Evolutionary conservation across 2,797 vertebrate species (phyloP).

Genomic region (Gymnothorax reevesii): DNA sequence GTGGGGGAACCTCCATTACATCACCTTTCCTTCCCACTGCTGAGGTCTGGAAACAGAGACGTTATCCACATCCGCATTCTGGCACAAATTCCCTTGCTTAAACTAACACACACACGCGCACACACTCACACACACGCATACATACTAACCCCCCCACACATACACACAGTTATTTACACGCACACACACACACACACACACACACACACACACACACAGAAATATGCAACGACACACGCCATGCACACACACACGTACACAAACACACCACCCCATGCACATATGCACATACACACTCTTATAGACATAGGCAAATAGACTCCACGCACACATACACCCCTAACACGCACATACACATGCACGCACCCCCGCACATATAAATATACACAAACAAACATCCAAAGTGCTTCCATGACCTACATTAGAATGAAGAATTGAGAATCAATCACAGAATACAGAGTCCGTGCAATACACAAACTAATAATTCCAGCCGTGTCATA

Average conservation of each 20-base stretch:
- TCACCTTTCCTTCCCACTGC: constrained; percentile 29
- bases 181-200: background rate
- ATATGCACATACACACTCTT: too few relatives aligned
- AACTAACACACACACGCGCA: background rate
- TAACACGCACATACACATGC: too few relatives aligned
- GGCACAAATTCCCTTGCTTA: background rate
- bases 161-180: background rate
- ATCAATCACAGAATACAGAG: background rate
- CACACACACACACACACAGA: background rate
- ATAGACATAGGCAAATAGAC: too few relatives aligned
- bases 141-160: background rate
- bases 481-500: background rate
- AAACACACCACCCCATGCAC: background rate
- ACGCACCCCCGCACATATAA: too few relatives aligned
- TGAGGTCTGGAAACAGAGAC: constrained; percentile 22
- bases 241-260: background rate
- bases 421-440: background rate
- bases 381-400: too few relatives aligned
- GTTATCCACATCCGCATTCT: constrained; percentile 15
- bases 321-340: background rate
- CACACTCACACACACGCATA: constrained; percentile 2
- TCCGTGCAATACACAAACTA: background rate
- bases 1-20: constrained; percentile 16
- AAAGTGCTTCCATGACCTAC: too few relatives aligned
- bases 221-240: background rate